These are phyloP conservation scores for Augochlora pura DNA, from an alignment of 1,140 invertebrate species.

Conservation along the genomic window DNA sequence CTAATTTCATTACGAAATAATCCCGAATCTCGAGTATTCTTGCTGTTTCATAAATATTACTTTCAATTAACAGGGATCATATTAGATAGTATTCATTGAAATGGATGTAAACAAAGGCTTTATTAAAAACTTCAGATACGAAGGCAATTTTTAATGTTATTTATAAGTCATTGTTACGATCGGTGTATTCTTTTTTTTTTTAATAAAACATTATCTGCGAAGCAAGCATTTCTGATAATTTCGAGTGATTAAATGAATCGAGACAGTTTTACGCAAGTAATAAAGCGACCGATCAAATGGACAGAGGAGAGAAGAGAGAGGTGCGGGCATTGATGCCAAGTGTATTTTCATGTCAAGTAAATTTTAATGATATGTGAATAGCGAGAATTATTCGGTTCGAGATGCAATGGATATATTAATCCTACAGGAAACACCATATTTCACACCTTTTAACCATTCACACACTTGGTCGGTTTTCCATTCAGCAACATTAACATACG, in stretches of 20 bases:
- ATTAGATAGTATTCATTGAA: not conserved
- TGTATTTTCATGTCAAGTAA: constrained; percentile 34
- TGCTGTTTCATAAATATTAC: not conserved
- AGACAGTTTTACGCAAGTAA: constrained; percentile 34
- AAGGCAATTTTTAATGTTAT: not conserved
- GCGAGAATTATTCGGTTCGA: not conserved
- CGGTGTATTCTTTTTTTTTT: not conserved
- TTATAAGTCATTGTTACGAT: not conserved
- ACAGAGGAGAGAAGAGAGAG: not conserved
- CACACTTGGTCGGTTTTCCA: constrained; percentile 96
- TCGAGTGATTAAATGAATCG: constrained; percentile 38
- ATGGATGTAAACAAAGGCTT: not conserved
- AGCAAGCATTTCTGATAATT: constrained; percentile 4
- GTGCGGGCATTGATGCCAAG: not conserved
- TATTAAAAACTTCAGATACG: not conserved
- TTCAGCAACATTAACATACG: constrained; percentile 93
- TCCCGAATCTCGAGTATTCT: not conserved
- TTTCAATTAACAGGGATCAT: not conserved
- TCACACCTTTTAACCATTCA: constrained; percentile 92
- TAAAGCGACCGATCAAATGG: not conserved
- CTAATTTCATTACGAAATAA: not conserved
- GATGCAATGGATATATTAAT: not conserved
- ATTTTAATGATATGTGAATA: constrained; percentile 10
- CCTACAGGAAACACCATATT: not conserved
- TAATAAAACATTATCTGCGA: constrained; percentile 10